Evolutionary conservation across 2,888 invertebrate species (phyloP).

Genomic region (Cheiracanthium punctorium): DNA sequence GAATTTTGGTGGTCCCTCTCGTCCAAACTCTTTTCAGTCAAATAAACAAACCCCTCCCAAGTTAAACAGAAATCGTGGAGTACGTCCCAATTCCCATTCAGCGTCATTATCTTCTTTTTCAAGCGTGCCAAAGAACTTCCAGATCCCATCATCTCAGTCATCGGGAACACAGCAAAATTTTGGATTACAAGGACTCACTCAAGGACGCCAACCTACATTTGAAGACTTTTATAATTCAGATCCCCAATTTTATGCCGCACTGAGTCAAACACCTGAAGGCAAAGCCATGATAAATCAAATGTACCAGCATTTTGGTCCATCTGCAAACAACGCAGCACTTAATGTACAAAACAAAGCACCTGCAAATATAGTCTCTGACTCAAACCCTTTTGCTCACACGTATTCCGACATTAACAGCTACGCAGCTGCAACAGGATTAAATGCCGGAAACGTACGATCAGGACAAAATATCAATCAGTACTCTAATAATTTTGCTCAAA

Average conservation of each 20-base stretch:
- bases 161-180: slow-evolving; percentile 5
- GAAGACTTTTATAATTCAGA: slow-evolving; percentile 31
- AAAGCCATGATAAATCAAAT: slow-evolving; percentile 29
- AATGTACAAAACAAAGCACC: background rate
- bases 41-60: background rate
- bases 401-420: background rate
- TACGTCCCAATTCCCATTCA: background rate
- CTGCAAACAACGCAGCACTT: background rate
- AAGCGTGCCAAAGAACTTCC: slow-evolving; percentile 25
- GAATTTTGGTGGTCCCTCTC: background rate
- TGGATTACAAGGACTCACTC: slow-evolving; percentile 11
- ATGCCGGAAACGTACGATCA: background rate
- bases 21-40: background rate
- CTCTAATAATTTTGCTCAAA: background rate
- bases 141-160: background rate
- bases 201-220: slow-evolving; percentile 5
- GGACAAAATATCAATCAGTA: background rate
- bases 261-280: slow-evolving; percentile 44
- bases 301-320: slow-evolving; percentile 19
- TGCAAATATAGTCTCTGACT: background rate
- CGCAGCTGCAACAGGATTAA: background rate
- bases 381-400: background rate
- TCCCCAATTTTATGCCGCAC: slow-evolving; percentile 29
- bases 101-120: slow-evolving; percentile 4
- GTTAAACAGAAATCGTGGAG: slow-evolving; percentile 37